These are phyloP conservation scores for Anabacerthia variegaticeps DNA, from an alignment of 2,797 vertebrate species.

Conservation along the genomic window DNA sequence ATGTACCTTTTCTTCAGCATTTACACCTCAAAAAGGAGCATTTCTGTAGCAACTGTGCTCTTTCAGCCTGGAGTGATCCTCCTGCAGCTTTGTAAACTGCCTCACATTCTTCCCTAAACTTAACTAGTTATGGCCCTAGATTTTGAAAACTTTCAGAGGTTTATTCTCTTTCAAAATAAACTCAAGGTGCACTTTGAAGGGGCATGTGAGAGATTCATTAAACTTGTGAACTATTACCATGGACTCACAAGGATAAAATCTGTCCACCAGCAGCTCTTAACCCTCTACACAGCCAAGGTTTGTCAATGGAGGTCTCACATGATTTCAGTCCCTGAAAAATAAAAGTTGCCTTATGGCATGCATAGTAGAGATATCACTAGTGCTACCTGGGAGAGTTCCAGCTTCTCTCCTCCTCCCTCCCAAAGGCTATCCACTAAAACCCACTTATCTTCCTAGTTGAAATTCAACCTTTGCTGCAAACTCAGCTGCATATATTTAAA, in stretches of 20 bases:
- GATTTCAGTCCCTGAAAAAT: slow-evolving; percentile 32
- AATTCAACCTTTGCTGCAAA: neutral
- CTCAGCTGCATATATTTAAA: neutral
- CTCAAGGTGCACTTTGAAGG: neutral
- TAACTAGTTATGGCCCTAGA: neutral
- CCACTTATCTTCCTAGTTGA: neutral
- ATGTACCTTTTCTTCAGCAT: neutral
- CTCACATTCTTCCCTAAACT: neutral
- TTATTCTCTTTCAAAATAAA: neutral
- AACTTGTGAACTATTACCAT: neutral
- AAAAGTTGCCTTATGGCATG: slow-evolving; percentile 30
- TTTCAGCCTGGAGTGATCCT: neutral
- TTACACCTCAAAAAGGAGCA: neutral
- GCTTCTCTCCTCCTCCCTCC: neutral
- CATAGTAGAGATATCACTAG: slow-evolving; percentile 34
- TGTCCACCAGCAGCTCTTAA: slow-evolving; percentile 1
- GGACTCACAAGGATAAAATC: neutral
- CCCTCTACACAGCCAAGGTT: neutral
- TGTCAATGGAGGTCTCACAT: neutral
- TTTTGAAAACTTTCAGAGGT: neutral
- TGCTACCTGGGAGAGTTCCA: slow-evolving; percentile 4
- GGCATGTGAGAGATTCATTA: neutral
- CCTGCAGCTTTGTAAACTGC: neutral
- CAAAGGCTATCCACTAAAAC: neutral
- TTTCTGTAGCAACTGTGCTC: neutral